phyloP scores from a whole-genome alignment of 2,888 invertebrate genomes.

The Imbricaverruca yamaguchii region DNA sequence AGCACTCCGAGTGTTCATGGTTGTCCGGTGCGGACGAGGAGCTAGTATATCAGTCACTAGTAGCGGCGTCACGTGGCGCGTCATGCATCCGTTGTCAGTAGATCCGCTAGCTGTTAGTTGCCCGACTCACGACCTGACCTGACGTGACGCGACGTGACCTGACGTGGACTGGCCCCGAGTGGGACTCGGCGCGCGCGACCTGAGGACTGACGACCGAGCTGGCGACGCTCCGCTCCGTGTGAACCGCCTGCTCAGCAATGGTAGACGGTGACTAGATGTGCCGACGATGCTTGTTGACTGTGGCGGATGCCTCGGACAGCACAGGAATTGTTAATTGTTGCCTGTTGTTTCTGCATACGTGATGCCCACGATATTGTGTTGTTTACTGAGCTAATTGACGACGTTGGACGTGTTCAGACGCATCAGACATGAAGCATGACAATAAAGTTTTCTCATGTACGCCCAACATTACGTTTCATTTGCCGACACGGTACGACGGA shows the following conservation, averaged over 20 bases:
- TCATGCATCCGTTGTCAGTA: conserved; percentile 14
- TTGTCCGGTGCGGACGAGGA: background rate
- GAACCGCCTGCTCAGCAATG: background rate
- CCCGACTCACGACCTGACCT: conserved; percentile 3
- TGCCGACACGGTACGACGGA: background rate
- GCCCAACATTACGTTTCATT: background rate
- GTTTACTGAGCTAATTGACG: conserved; percentile 1
- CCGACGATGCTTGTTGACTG: conserved; percentile 11
- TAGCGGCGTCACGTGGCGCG: background rate
- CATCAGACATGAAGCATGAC: background rate
- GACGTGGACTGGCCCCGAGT: background rate
- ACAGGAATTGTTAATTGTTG: conserved; percentile 19
- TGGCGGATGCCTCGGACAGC: conserved; percentile 4
- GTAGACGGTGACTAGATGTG: background rate
- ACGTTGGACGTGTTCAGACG: background rate
- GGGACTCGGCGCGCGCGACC: background rate
- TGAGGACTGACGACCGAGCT: background rate
- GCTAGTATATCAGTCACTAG: background rate
- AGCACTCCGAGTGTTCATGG: background rate
- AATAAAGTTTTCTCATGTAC: conserved; percentile 14
- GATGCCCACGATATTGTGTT: conserved; percentile 3
- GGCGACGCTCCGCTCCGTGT: too few species aligned
- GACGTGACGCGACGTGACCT: background rate
- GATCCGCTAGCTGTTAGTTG: background rate
- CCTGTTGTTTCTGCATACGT: conserved; percentile 18